A percentile compares a stretch with the other conserved stretches of the same genome.
Conservation (phyloP, 2,113 vertebrate species). For the Serilophus lunatus region DNA sequence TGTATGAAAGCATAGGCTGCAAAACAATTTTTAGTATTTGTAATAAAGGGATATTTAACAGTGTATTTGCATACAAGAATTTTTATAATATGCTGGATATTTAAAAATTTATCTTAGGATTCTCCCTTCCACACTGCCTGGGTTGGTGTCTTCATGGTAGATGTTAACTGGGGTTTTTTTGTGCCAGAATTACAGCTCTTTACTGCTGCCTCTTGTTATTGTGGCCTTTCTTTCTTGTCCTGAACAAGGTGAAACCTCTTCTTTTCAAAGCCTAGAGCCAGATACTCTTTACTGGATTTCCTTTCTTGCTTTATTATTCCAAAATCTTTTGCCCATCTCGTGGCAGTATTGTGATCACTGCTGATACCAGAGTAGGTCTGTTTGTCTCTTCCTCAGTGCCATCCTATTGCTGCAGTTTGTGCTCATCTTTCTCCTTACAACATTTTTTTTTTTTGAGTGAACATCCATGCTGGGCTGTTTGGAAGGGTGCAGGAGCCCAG, state of each 20-base stretch:
- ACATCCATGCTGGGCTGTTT: neutral
- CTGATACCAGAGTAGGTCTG: rapidly evolving
- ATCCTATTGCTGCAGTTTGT: neutral
- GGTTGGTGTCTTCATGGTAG: neutral
- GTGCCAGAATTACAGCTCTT: neutral
- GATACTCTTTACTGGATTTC: neutral
- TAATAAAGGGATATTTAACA: neutral
- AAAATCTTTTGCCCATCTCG: neutral
- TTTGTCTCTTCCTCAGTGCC: neutral
- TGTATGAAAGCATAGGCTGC: neutral
- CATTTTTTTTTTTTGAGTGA: neutral
- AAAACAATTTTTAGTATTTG: neutral
- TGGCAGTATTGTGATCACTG: neutral
- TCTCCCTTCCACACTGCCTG: rapidly evolving
- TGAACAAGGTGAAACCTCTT: neutral
- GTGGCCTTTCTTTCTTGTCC: neutral
- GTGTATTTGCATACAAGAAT: neutral
- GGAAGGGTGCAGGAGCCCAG: neutral
- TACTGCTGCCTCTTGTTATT: neutral
- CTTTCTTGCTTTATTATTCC: neutral
- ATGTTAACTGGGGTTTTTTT: neutral
- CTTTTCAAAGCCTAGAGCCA: neutral
- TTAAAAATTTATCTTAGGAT: neutral
- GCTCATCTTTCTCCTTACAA: neutral
- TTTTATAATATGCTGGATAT: neutral